Evolutionary conservation across 2,113 vertebrate species (phyloP), one percentile per base, ranked within the genome.

Genomic region (Gavialis gangeticus): DNA sequence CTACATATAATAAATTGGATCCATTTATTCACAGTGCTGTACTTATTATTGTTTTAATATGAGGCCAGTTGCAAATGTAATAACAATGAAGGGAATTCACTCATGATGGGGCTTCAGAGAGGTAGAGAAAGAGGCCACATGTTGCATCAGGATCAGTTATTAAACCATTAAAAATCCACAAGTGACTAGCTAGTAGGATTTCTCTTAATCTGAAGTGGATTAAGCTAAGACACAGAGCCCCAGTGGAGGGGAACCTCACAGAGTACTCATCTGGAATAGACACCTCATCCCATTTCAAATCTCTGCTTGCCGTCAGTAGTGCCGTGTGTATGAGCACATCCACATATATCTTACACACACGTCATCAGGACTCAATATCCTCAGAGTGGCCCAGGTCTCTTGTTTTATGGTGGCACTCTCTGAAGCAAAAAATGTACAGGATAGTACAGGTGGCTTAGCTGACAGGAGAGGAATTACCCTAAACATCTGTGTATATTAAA

Each of bases 41-140:
- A 84, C 86, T 63, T 58, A 76, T 67, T 90, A 88, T 91, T 75
- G 69, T 59, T 22, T 1, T 64, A 77, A 87, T 87, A 88, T 95
- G 94, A 96, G 96, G 95, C 88, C 95, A 96, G 95, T 97, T 97
- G 95, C 95, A 97, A 95, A 97, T 96, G 88, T 96, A 96, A 95
- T 93, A 96, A 96, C 87, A 96, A 85, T 80, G 90, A 95, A 97
- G 94, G 95, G 97, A 96, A 97, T 96, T 95, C 96, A 90, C 95
- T 97, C 96, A 96, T 94, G 91, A 90, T 95, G 91, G 91, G 90
- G 81, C 91, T 94, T 97, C 95, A 91, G 91, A 64, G 96, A 88
- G 87, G 96, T 46, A 46, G 46, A 86, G 84, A 88, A 81, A 88
- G 91, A 96, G 86, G 93, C 96, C 97, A 96, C 96, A 90, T 83